A percentile compares a stretch with the other conserved stretches of the same genome.
Evolutionary conservation across 2,113 vertebrate genomes (phyloP).

Genomic region (Glaucidium brasilianum): DNA sequence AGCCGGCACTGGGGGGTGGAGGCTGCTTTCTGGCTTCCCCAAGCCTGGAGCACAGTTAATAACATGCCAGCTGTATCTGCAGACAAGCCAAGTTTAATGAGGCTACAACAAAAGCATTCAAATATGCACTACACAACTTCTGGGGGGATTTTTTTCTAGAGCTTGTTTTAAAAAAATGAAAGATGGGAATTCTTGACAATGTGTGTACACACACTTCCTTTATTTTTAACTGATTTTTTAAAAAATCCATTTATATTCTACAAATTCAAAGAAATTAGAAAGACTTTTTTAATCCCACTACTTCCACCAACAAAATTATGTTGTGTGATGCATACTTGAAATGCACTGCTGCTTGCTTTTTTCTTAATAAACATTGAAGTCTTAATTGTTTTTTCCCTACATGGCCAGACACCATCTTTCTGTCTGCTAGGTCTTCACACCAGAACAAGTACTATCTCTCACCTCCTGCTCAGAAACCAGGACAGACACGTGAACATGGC

Average conservation of each 20-base stretch:
- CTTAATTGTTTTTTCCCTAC: constrained; percentile 16
- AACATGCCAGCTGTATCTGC: constrained; percentile 73
- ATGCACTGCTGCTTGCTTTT: constrained; percentile 49
- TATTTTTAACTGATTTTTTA: neutral
- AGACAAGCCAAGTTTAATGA: constrained; percentile 75
- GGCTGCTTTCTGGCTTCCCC: constrained; percentile 68
- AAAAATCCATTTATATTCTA: neutral
- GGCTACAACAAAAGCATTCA: constrained; percentile 70
- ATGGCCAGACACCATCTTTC: neutral
- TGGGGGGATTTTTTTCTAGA: constrained; percentile 46
- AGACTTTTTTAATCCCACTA: constrained; percentile 16
- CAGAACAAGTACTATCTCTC: neutral
- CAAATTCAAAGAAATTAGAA: constrained; percentile 12
- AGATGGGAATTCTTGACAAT: constrained; percentile 14
- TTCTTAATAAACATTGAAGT: constrained; percentile 38
- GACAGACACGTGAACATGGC: rapidly evolving
- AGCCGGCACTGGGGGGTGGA: constrained; percentile 66
- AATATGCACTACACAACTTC: constrained; percentile 65
- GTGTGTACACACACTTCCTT: neutral
- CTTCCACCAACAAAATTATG: constrained; percentile 38
- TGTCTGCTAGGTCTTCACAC: constrained; percentile 1
- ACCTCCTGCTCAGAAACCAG: neutral
- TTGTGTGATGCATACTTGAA: constrained; percentile 17
- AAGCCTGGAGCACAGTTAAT: constrained; percentile 67
- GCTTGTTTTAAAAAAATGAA: constrained; percentile 24